Evolutionary conservation across 2,797 vertebrate genomes (phyloP).

Genomic region (Clarias laeviceps): DNA sequence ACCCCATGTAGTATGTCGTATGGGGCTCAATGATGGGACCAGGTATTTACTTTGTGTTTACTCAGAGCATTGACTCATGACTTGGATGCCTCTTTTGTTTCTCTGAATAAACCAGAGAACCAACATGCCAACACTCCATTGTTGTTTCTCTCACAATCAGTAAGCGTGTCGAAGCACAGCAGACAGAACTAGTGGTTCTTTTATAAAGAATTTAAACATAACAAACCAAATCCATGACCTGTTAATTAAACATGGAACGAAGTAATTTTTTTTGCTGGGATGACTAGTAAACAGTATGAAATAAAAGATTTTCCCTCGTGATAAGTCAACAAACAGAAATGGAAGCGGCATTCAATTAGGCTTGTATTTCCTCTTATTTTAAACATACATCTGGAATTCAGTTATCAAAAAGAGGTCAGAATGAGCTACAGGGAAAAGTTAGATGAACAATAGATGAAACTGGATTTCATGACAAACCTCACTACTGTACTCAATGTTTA

Average conservation of each 20-base stretch:
- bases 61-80: no score
- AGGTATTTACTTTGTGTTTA: no score
- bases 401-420: neutral
- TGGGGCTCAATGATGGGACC: no score
- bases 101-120: neutral
- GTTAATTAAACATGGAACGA: neutral
- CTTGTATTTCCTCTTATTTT: neutral
- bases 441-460: neutral
- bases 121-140: neutral
- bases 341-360: neutral
- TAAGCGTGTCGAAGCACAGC: no score
- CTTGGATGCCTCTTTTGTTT: no score
- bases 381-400: neutral
- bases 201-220: neutral
- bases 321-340: neutral
- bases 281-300: no score
- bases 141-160: no score
- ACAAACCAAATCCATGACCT: neutral
- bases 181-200: no score
- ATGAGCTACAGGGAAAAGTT: no score
- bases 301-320: neutral
- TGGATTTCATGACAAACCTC: neutral
- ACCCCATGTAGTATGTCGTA: no score
- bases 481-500: neutral
- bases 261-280: no score